Base-by-base conservation (phyloP, 2,113 vertebrate species). In the Corythaeola cristata region DNA sequence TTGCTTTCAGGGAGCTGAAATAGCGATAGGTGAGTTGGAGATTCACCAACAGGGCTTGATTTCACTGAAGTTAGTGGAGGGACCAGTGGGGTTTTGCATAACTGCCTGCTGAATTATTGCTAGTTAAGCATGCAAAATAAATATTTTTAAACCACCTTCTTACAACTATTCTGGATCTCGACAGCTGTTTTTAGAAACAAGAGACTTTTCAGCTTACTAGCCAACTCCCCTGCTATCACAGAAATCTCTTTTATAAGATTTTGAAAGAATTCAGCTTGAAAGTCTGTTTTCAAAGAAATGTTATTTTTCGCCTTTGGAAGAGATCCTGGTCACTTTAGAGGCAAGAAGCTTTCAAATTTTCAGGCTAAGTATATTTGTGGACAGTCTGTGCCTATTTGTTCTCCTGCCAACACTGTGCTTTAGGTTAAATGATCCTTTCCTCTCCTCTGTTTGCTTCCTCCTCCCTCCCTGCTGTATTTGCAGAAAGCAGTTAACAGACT, bases 351-450 rank as follows among this genome's bases (percentile, higher is more conserved):
- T 89, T 96, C 69, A 94, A 93, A 94, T 95, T 94, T 97, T 85
- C 81, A 67, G 37, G 24, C 87, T 87, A 93, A 77, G 66, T 91
- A 67, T 96, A 86, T 95, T 93, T 94, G 69, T 66, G 69, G 73
- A 58, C 80, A 91, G 68, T 67, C 50, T 91, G 64, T 84, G 71
- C 73, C 47, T 77, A 28, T 89, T 96, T 97, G 92, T 81, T 94
- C 77, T 91, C 47, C 73, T 81, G 87, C 77, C 77, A 94, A 7
- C 2, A 3, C 32, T 26, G 8, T 93, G 41, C 87, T 96, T 78
- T 94, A 87, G 52, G 84, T 91, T 91, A 95, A 95, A 96, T 26
- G 37, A 91, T 89, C 68, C 84, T 94, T 89, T 96, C 64, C 91
- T 95, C 72, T 88, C 58, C 35, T 67, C 62, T 84, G 30, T 92